These are phyloP conservation scores for Melanostoma mellinum DNA, from an alignment of 2,888 invertebrate species.

Conservation along the genomic window DNA sequence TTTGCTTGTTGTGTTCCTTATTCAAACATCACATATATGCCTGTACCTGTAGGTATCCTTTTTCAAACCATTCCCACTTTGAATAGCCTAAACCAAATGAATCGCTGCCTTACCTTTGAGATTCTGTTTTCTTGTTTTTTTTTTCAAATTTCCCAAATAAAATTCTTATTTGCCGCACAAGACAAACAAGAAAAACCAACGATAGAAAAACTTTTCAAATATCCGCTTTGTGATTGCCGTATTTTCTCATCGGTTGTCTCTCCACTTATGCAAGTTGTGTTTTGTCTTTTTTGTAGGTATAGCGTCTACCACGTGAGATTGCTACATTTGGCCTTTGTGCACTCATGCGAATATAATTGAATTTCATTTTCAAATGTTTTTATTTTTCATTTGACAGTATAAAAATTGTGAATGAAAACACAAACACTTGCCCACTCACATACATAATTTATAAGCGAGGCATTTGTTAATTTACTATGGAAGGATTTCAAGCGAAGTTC, in stretches of 20 bases:
- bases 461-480: no score
- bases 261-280: neutral
- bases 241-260: neutral
- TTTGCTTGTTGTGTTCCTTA: no score
- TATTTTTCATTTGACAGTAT: neutral
- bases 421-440: neutral
- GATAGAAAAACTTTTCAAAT: constrained; percentile 37
- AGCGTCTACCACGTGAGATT: neutral
- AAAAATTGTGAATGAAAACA: neutral
- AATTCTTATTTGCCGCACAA: neutral
- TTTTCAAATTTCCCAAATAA: neutral
- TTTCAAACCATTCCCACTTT: neutral
- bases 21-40: no score
- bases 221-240: constrained; percentile 34
- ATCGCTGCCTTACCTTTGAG: neutral
- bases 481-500: no score
- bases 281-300: no score
- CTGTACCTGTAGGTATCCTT: neutral
- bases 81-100: neutral
- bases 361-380: constrained; percentile 21
- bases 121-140: neutral
- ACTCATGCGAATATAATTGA: constrained; percentile 31
- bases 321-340: constrained; percentile 36
- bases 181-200: constrained; percentile 10
- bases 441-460: neutral